A percentile compares a stretch with the other conserved stretches of the same genome.
Conservation (phyloP, 2,888 invertebrate species). For the Mesoligia furuncula region DNA sequence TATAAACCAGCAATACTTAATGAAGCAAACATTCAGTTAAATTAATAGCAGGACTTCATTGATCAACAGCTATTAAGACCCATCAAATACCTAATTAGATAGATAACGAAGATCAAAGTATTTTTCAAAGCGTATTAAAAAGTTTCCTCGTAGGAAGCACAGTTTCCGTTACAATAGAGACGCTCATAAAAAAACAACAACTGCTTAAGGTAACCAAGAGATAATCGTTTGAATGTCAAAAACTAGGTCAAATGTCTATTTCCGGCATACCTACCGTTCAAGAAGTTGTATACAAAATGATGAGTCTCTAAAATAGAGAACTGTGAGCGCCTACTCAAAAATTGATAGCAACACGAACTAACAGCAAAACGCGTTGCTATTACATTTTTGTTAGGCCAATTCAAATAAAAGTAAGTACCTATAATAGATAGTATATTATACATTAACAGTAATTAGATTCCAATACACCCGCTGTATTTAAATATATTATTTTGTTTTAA, state of each 20-base stretch:
- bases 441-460: not conserved
- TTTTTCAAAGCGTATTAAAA: conserved; percentile 54
- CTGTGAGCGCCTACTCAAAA: conserved; percentile 38
- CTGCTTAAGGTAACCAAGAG: conserved; percentile 19
- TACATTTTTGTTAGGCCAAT: conserved; percentile 20
- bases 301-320: conserved; percentile 31
- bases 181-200: conserved; percentile 32
- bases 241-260: conserved; percentile 60
- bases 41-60: conserved; percentile 7
- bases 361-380: conserved; percentile 37
- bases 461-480: conserved; percentile 10
- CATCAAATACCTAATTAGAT: conserved; percentile 34
- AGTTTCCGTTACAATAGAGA: conserved; percentile 55
- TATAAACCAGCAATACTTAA: not conserved
- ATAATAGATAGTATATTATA: not conserved
- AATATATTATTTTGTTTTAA: conserved; percentile 6
- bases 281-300: conserved; percentile 25
- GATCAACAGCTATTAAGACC: conserved; percentile 10
- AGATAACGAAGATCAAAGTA: conserved; percentile 54
- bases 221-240: conserved; percentile 47
- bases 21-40: not conserved
- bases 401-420: not conserved
- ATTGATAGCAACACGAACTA: conserved; percentile 4
- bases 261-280: conserved; percentile 28
- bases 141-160: conserved; percentile 45